These are phyloP conservation scores for Acipenser transmontanus DNA, from an alignment of 2,797 vertebrate genomes.

Conservation along the genomic window DNA sequence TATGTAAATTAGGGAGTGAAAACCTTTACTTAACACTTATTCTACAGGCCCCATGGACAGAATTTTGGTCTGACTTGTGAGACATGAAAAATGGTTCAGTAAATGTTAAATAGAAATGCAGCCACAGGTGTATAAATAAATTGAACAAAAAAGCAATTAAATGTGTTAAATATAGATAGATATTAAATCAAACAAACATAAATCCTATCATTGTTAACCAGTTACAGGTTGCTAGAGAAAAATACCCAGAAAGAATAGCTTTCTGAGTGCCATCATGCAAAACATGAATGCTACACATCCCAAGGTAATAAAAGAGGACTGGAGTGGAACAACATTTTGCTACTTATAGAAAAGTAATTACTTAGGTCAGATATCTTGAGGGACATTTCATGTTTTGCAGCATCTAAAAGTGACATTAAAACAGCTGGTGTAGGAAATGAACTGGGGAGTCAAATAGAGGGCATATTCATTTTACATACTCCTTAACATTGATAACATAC, in stretches of 20 bases:
- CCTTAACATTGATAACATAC: too few species aligned
- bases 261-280: not conserved
- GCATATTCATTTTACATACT: too few species aligned
- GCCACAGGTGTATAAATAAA: constrained; percentile 3
- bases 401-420: not conserved
- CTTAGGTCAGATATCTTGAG: constrained; percentile 1
- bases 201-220: not conserved
- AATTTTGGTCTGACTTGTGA: constrained; percentile 40
- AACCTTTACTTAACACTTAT: constrained; percentile 56
- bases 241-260: not conserved
- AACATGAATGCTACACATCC: not conserved
- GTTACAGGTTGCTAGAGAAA: not conserved
- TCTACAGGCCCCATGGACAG: constrained; percentile 46
- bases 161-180: not conserved
- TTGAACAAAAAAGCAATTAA: not conserved
- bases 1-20: constrained; percentile 12
- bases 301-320: not conserved
- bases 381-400: not conserved
- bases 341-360: constrained; percentile 1
- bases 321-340: not conserved
- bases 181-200: not conserved
- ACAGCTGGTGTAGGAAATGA: not conserved
- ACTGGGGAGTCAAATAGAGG: not conserved
- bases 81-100: constrained; percentile 44
- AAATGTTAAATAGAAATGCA: constrained; percentile 35